Conservation (phyloP, 1,140 invertebrate species). For the Copidosoma floridanum region DNA sequence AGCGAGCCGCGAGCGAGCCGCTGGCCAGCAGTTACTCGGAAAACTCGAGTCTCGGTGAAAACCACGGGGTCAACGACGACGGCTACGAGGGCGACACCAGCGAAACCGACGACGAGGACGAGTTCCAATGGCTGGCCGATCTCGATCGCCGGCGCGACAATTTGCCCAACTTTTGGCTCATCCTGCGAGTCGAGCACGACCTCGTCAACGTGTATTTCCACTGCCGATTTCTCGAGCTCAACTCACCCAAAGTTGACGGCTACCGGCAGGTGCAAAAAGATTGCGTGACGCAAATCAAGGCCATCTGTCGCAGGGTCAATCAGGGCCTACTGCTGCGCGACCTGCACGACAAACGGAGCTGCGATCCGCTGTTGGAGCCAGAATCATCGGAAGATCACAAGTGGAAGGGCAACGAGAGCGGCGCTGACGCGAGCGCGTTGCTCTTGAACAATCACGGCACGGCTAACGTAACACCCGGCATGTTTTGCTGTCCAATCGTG, state of each 20-base stretch:
- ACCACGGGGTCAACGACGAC: slow-evolving; percentile 54
- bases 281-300: slow-evolving; percentile 60
- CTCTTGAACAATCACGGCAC: not conserved
- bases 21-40: slow-evolving; percentile 51
- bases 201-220: slow-evolving; percentile 73
- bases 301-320: slow-evolving; percentile 69
- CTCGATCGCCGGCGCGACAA: slow-evolving; percentile 56
- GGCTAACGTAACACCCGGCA: slow-evolving; percentile 58
- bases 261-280: slow-evolving; percentile 60
- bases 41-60: slow-evolving; percentile 54
- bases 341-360: slow-evolving; percentile 70
- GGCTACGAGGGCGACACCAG: slow-evolving; percentile 65
- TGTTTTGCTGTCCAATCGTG: slow-evolving; percentile 72
- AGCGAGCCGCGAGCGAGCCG: slow-evolving; percentile 48
- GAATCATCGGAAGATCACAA: slow-evolving; percentile 63
- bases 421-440: slow-evolving; percentile 20
- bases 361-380: slow-evolving; percentile 69
- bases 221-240: slow-evolving; percentile 62
- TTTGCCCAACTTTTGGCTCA: slow-evolving; percentile 77
- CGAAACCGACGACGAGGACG: slow-evolving; percentile 59
- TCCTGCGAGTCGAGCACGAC: slow-evolving; percentile 63
- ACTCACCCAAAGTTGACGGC: slow-evolving; percentile 55
- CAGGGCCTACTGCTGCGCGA: slow-evolving; percentile 71
- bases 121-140: slow-evolving; percentile 63
- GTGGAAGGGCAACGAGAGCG: slow-evolving; percentile 38